phyloP scores from a whole-genome alignment of 1,140 invertebrate genomes.

The roundworm (Caenorhabditis elegans) region WBcel235 BX284605.5:13139001-13139500 shows the following conservation, averaged over 20 bases:
- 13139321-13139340: background rate
- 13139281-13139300: background rate
- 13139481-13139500: background rate
- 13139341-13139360: constrained; percentile 20
- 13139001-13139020: background rate
- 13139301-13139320: background rate
- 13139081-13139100: constrained; percentile 9
- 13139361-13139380: constrained; percentile 27
- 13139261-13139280: background rate
- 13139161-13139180: background rate
- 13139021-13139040: background rate
- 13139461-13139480: background rate
- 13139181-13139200: background rate
- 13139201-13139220: background rate
- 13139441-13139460: background rate
- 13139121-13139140: background rate
- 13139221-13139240: background rate
- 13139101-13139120: constrained; percentile 2
- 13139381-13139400: background rate
- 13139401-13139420: constrained; percentile 5
- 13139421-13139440: background rate
- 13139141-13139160: background rate
- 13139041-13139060: constrained; percentile 10
- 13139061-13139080: background rate
- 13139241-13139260: background rate